Base-by-base conservation (phyloP, 2,797 vertebrate genomes). In the Enteromius thamalakanensis region DNA sequence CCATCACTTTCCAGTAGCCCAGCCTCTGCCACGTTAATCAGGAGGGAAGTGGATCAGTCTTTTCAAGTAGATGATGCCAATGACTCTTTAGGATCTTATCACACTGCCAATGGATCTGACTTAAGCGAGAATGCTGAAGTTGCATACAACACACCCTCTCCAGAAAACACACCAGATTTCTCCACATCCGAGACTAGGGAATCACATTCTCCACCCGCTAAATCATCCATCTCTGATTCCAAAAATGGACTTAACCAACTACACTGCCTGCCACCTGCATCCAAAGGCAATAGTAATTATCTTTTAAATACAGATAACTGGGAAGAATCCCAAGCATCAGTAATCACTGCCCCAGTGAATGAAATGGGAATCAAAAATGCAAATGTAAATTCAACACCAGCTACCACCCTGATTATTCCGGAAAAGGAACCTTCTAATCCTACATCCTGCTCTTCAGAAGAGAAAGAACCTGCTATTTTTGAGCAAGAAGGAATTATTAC, bases 111-210 rank as follows among this genome's bases (percentile, higher is more conserved):
- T 4, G 90, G 92, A 60, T 95, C 93, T 88, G 96, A 96, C 90
- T 94, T 93, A 75, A 92, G 95, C 87, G 96, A 96, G 81, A 92
- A 88, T 6, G 94, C 92, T 87, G 95, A 97, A 4, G 94, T 96
- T 69, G 91, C 93, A 42, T 89, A 64, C 84, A 92, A 93, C 26
- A 89, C 86, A 86, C 51, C 89, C 79, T 86, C 91, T 7, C 26
- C 64, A 0, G 78, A 88, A 78, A 88, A 89, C 60, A 84, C 78
- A 23, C 85, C 86, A 4, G 84, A 81, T 86, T 40, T 55, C 42
- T 32, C 77, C 23, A 49, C 37, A 55, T 76, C 79, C 76, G 87
- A 89, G 78, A 80, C 47, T 15, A 82, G 34, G 26, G 81, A 87
- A 71, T 69, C 75, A 76, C 87, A 86, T 37, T 69, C 69, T 67